Evolutionary conservation across 2,113 vertebrate species (phyloP).

Genomic region (Tyto alba): DNA sequence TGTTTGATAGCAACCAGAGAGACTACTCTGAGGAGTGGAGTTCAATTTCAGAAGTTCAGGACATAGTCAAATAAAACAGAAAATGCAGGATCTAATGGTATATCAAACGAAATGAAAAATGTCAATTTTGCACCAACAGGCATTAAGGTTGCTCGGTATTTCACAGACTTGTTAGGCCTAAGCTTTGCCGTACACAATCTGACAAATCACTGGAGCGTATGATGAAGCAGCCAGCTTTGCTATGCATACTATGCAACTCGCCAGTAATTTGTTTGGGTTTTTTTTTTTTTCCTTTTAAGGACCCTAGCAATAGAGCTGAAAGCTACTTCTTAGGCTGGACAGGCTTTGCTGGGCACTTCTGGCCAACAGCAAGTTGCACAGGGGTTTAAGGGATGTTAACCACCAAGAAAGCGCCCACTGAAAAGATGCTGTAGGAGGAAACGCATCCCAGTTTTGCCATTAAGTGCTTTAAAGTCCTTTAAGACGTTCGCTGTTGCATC

Average conservation of each 20-base stretch:
- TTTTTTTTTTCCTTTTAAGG: constrained; percentile 45
- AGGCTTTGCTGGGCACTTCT: not conserved
- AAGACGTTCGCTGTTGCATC: fast-evolving
- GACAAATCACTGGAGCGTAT: not conserved
- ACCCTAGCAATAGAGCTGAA: not conserved
- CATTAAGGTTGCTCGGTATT: not conserved
- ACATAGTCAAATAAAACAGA: not conserved
- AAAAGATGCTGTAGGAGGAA: not conserved
- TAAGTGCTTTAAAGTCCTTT: not conserved
- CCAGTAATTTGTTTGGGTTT: not conserved
- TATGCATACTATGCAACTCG: not conserved
- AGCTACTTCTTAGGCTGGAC: not conserved
- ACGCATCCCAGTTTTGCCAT: fast-evolving
- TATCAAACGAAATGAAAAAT: not conserved
- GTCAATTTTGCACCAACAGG: not conserved
- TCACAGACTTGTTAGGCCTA: not conserved
- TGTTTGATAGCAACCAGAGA: not conserved
- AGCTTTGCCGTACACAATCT: not conserved
- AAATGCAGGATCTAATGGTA: not conserved
- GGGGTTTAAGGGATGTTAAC: not conserved
- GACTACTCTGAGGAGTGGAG: not conserved
- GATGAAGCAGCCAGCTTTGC: not conserved
- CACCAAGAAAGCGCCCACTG: not conserved
- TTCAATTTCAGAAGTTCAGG: not conserved
- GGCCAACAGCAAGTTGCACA: not conserved